phyloP scores from a whole-genome alignment of 2,888 invertebrate species.

The Hemithea aestivaria region DNA sequence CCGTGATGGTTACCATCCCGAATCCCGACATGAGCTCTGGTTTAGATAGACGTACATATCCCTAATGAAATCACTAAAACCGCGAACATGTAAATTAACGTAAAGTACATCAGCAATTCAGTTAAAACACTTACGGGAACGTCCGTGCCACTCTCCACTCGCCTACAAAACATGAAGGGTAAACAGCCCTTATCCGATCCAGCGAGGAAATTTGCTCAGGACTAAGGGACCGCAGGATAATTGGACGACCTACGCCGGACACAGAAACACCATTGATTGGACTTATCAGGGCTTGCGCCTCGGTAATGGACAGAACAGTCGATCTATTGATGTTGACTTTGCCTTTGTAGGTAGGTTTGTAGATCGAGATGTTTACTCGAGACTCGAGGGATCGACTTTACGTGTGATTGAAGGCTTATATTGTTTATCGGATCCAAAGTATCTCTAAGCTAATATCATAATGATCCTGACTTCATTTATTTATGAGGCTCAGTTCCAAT shows the following conservation, averaged over 20 bases:
- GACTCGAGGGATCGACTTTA: slow-evolving; percentile 4
- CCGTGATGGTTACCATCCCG: slow-evolving; percentile 1
- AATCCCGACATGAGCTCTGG: slow-evolving; percentile 31
- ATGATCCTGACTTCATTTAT: neutral
- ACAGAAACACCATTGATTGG: slow-evolving; percentile 17
- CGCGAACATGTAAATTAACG: slow-evolving; percentile 43
- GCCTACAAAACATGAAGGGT: slow-evolving; percentile 22
- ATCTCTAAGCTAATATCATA: slow-evolving; percentile 4
- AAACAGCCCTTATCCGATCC: slow-evolving; percentile 37
- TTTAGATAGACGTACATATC: slow-evolving; percentile 44
- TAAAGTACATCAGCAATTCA: slow-evolving; percentile 40
- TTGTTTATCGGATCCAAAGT: slow-evolving; percentile 7
- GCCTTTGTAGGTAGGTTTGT: slow-evolving; percentile 10
- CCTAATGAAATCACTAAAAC: slow-evolving; percentile 49
- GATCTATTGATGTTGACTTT: slow-evolving; percentile 15
- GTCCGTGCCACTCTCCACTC: neutral
- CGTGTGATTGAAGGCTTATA: slow-evolving; percentile 6
- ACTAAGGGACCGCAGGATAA: slow-evolving; percentile 22
- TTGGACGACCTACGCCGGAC: slow-evolving; percentile 16
- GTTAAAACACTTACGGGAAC: slow-evolving; percentile 25
- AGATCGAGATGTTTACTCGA: slow-evolving; percentile 8
- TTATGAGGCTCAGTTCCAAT: neutral
- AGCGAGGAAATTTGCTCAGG: slow-evolving; percentile 22
- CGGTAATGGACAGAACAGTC: slow-evolving; percentile 10
- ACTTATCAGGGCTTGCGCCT: slow-evolving; percentile 15